phyloP scores from a whole-genome alignment of 1,140 invertebrate species.

The Aphelinus atriplicis region DNA sequence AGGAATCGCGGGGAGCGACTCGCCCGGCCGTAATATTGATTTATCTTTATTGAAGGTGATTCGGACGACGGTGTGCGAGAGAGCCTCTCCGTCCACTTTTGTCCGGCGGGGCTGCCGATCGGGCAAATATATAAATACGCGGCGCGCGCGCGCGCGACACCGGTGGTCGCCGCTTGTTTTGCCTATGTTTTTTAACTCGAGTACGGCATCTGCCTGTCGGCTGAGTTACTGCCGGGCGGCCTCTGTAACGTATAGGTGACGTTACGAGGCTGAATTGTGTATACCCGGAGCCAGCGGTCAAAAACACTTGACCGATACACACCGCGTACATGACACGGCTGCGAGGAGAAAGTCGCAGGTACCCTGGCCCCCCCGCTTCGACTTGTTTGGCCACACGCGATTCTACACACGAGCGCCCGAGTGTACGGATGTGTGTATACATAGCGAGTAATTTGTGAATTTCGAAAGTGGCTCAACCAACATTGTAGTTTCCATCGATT shows the following conservation, averaged over 20 bases:
- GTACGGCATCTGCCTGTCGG: too few species aligned
- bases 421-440: too few species aligned
- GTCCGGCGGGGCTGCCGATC: too few species aligned
- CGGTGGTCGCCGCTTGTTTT: too few species aligned
- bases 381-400: constrained; percentile 14
- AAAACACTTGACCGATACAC: constrained; percentile 21
- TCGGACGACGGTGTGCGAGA: not conserved
- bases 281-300: not conserved
- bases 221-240: too few species aligned
- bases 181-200: too few species aligned
- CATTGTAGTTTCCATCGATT: too few species aligned
- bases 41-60: constrained; percentile 26
- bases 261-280: not conserved
- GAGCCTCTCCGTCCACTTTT: too few species aligned
- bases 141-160: too few species aligned
- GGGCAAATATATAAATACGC: too few species aligned
- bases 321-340: not conserved
- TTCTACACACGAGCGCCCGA: not conserved
- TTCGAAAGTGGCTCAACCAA: too few species aligned
- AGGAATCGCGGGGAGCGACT: not conserved
- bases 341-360: constrained; percentile 21
- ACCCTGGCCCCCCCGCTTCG: not conserved
- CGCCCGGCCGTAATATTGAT: constrained; percentile 6
- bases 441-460: too few species aligned
- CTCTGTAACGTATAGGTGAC: not conserved